These are phyloP conservation scores for Corythornis cristatus DNA, from an alignment of 2,113 vertebrate genomes.

Conservation along the genomic window DNA sequence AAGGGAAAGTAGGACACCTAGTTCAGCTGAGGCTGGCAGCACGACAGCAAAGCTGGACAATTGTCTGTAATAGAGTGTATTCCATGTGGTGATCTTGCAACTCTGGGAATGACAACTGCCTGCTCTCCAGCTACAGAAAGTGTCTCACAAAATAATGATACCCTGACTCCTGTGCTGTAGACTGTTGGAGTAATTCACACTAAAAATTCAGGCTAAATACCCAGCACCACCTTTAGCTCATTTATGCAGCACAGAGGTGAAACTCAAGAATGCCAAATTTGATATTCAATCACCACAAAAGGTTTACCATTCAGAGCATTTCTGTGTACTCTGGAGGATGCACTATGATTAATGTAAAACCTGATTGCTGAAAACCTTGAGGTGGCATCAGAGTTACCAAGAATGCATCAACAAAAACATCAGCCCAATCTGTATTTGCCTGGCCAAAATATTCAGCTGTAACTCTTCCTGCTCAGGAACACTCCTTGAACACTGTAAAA, in stretches of 20 bases:
- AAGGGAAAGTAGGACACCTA: not conserved
- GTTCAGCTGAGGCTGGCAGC: not conserved
- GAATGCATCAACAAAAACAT: not conserved
- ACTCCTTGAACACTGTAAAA: not conserved
- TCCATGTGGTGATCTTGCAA: not conserved
- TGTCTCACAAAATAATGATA: not conserved
- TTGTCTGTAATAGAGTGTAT: not conserved
- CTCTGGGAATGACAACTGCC: not conserved
- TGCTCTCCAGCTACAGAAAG: not conserved
- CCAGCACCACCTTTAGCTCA: not conserved
- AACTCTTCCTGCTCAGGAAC: not conserved
- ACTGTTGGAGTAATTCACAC: not conserved
- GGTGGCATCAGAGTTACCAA: not conserved
- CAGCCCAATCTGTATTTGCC: rapidly evolving
- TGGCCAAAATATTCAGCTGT: not conserved
- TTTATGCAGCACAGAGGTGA: not conserved
- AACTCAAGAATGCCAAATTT: not conserved
- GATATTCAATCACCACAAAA: not conserved
- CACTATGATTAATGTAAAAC: not conserved
- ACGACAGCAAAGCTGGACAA: not conserved
- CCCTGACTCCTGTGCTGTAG: not conserved
- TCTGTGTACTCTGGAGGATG: not conserved
- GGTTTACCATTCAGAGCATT: not conserved
- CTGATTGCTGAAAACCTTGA: not conserved
- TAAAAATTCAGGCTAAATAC: not conserved